Evolutionary conservation across 2,113 vertebrate species (phyloP).

Genomic region (Taurulus bubalis): DNA sequence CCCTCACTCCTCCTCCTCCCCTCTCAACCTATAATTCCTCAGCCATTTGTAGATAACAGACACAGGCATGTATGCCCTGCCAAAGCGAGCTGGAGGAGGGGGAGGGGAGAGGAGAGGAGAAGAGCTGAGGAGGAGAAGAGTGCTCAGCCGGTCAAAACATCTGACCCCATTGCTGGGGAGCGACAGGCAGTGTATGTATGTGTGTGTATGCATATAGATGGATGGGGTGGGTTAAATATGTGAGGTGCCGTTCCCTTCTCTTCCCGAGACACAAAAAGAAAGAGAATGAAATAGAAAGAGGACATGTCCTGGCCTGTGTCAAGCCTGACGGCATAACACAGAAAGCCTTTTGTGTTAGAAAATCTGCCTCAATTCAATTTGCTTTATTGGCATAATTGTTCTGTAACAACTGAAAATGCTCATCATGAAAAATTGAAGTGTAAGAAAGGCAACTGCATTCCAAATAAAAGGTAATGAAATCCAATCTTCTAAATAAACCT

Average conservation of each 20-base stretch:
- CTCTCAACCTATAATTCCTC: slow-evolving; percentile 81
- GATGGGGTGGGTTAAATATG: slow-evolving; percentile 40
- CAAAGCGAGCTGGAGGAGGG: slow-evolving; percentile 61
- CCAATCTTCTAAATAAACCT: background rate
- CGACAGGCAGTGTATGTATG: slow-evolving; percentile 23
- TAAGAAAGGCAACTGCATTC: background rate
- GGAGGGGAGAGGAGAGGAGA: slow-evolving; percentile 32
- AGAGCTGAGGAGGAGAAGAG: slow-evolving; percentile 37
- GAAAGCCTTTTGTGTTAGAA: slow-evolving; percentile 44
- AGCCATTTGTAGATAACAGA: slow-evolving; percentile 83
- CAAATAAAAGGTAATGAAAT: background rate
- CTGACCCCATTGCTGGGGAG: slow-evolving; percentile 74
- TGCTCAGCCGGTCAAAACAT: slow-evolving; percentile 72
- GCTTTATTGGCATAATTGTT: slow-evolving; percentile 20
- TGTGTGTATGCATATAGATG: slow-evolving; percentile 23
- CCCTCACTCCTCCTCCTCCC: slow-evolving; percentile 65
- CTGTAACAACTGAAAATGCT: background rate
- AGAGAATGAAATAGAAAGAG: slow-evolving; percentile 41
- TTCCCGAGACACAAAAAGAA: slow-evolving; percentile 39
- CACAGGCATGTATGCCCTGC: slow-evolving; percentile 73
- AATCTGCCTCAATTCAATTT: slow-evolving; percentile 25
- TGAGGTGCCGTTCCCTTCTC: slow-evolving; percentile 47
- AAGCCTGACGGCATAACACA: slow-evolving; percentile 33
- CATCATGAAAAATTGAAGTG: background rate
- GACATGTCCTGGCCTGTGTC: slow-evolving; percentile 78